phyloP scores from a whole-genome alignment of 92 coral and sea anemone genomes.

The Scolanthus callimorphus region DNA sequence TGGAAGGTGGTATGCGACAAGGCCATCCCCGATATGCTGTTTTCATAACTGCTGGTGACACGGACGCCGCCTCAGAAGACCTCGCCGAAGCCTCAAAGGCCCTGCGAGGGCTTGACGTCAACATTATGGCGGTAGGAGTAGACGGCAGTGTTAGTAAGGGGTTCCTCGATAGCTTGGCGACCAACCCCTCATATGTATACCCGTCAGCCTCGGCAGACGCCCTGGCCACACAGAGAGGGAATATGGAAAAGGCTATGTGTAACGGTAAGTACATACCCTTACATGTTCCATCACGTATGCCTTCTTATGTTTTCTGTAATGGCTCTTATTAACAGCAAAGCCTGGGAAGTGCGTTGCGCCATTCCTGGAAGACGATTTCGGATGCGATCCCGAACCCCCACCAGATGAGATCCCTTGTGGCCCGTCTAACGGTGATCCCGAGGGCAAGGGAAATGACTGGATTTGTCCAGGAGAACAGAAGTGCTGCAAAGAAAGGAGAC shows the following conservation, averaged over 20 bases:
- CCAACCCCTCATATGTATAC: slow-evolving; percentile 27
- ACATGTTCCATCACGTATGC: no score
- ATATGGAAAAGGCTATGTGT: slow-evolving; percentile 28
- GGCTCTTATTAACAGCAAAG: slow-evolving; percentile 11
- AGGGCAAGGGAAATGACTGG: slow-evolving; percentile 33
- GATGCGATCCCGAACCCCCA: neutral
- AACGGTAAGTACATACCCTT: slow-evolving; percentile 16
- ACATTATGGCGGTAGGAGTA: slow-evolving; percentile 59
- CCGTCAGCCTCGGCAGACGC: slow-evolving; percentile 23
- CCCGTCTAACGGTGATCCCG: neutral
- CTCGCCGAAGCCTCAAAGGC: slow-evolving; percentile 36
- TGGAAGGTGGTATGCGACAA: slow-evolving; percentile 60
- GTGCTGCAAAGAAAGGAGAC: slow-evolving; percentile 22
- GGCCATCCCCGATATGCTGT: slow-evolving; percentile 61
- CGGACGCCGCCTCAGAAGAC: slow-evolving; percentile 39
- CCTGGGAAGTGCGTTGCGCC: slow-evolving; percentile 38
- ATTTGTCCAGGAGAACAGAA: slow-evolving; percentile 56
- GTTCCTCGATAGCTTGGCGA: slow-evolving; percentile 48
- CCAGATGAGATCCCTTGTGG: slow-evolving; percentile 34
- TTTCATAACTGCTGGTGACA: slow-evolving; percentile 43
- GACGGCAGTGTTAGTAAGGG: slow-evolving; percentile 21
- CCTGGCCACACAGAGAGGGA: slow-evolving; percentile 8
- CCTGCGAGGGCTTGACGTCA: slow-evolving; percentile 48
- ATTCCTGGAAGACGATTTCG: neutral
- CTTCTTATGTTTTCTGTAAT: neutral